Base-by-base conservation (phyloP, 2,113 vertebrate genomes). In the Seriola rivoliana region DNA sequence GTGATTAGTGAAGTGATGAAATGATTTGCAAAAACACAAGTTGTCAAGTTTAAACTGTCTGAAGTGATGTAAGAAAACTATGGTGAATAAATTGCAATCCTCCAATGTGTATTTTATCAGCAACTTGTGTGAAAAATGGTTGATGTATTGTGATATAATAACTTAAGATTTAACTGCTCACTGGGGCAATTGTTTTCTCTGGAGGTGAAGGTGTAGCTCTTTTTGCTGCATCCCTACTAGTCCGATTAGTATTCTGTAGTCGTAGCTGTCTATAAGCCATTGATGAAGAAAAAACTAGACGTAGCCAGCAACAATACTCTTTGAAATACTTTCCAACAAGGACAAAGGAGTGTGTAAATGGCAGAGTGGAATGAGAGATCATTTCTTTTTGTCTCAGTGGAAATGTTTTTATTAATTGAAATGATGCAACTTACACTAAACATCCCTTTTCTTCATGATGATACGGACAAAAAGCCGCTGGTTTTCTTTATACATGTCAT, bases 71-170 rank as follows among this genome's bases (percentile, higher is more conserved):
- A 72, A 82, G 78, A 88, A 82, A 85, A 89, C 54, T 67, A 66
- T 42, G 78, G 80, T 80, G 68, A 64, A 57, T 75, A 86, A 12
- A 40, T 87, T 78, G 75, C 21, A 82, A 81, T 87, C 68, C 68
- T 85, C 74, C 62, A 11, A 65, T 23, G 48, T 90, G 81, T 93
- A 87, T 83, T 81, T 91, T 87, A 87, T 87, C 76, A 80, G 87
- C 79, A 82, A 88, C 57, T 84, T 92, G 85, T 85, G 92, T 90
- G 81, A 87, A 82, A 90, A 89, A 88, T 89, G 76, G 82, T 89
- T n/a, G 68, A 79, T 87, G 91, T 93, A 58, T 92, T 89, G 92
- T 93, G 88, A 84, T 85, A 86, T 91, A 77, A 88, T 84, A 88
- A 93, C 79, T 80, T 83, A 89, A 77, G 87, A 85, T 44, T 85